Percentiles rank a stretch among this genome's conserved stretches.
phyloP scores from a whole-genome alignment of 1,140 invertebrate genomes.

The Heliconius nattereri region DNA sequence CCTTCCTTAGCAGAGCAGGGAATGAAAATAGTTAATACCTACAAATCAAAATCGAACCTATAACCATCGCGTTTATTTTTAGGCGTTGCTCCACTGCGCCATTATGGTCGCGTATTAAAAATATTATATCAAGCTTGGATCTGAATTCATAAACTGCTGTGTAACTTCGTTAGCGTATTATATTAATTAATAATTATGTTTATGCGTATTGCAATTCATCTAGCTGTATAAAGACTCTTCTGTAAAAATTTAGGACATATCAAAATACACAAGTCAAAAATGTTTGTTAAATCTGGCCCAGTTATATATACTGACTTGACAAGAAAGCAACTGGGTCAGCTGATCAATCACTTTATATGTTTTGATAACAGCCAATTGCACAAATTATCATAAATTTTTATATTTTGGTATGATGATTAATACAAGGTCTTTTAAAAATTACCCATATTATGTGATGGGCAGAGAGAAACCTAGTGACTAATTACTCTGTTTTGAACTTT shows the following conservation, averaged over 20 bases:
- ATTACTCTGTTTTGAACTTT: neutral
- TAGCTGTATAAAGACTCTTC: conserved; percentile 3
- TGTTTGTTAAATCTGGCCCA: conserved; percentile 52
- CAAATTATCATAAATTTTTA: conserved; percentile 22
- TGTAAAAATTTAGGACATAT: conserved; percentile 42
- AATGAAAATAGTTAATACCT: too few species aligned
- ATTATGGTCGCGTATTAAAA: too few species aligned
- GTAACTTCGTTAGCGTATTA: neutral
- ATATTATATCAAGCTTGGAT: too few species aligned
- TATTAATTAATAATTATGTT: neutral
- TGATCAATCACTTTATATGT: conserved; percentile 67
- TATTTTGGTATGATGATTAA: neutral
- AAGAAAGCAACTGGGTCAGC: conserved; percentile 62
- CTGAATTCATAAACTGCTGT: too few species aligned
- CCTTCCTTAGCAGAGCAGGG: too few species aligned
- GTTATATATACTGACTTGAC: conserved; percentile 65
- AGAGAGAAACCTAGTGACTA: neutral
- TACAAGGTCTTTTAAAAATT: neutral
- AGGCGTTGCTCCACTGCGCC: too few species aligned
- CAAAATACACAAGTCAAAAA: conserved; percentile 14
- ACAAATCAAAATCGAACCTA: too few species aligned
- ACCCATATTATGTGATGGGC: neutral
- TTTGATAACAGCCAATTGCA: conserved; percentile 61
- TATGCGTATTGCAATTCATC: neutral
- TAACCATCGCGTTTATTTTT: too few species aligned